Conservation (phyloP, 2,113 vertebrate species). For the Malurus alboscapulatus region DNA sequence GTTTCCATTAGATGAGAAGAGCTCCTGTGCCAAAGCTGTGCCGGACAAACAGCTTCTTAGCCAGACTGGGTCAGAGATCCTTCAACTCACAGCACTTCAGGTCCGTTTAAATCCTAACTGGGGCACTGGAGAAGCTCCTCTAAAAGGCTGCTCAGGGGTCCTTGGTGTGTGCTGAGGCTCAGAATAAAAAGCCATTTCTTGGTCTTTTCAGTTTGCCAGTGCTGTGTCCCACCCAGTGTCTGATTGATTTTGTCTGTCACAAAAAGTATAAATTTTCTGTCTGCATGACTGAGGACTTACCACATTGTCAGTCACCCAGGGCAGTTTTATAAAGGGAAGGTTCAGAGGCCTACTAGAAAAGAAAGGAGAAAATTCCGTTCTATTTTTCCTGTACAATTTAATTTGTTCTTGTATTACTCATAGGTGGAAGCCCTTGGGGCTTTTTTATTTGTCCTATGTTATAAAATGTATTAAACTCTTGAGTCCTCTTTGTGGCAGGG, state of each 20-base stretch:
- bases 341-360: not conserved
- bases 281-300: not conserved
- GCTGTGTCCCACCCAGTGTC: not conserved
- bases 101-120: not conserved
- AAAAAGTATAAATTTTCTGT: not conserved
- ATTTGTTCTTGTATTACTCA: constrained; percentile 43
- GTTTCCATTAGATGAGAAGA: not conserved
- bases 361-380: not conserved
- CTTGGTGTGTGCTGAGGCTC: not conserved
- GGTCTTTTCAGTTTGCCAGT: not conserved
- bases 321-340: not conserved
- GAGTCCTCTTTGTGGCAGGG: not conserved
- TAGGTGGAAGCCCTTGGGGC: not conserved
- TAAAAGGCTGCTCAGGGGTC: not conserved
- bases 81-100: not conserved
- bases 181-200: not conserved
- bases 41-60: not conserved
- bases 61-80: not conserved
- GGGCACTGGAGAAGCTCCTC: not conserved
- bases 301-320: not conserved
- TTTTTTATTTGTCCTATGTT: not conserved
- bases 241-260: not conserved
- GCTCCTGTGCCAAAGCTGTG: not conserved
- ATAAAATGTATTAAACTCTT: not conserved
- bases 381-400: constrained; percentile 7